phyloP scores from a whole-genome alignment of 2,113 vertebrate species.

The Solenodon paradoxus region DNA sequence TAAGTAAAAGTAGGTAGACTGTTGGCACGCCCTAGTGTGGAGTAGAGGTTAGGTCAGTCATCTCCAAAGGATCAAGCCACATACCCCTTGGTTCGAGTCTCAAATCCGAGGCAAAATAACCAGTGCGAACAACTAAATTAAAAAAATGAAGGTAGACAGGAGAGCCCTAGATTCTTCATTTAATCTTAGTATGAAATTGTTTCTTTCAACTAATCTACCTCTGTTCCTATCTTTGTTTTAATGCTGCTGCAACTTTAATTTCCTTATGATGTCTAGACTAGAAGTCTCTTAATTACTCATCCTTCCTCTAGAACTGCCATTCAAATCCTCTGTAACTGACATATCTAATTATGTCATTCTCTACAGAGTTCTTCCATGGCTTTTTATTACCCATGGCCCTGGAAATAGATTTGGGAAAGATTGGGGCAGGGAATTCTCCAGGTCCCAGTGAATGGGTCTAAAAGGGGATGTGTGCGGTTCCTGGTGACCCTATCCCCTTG shows the following conservation, averaged over 20 bases:
- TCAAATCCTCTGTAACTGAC: not conserved
- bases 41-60: too few relatives aligned
- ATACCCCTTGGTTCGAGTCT: too few relatives aligned
- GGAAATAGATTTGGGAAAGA: not conserved
- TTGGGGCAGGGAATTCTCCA: not conserved
- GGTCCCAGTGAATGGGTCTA: not conserved
- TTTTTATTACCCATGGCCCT: not conserved
- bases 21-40: too few relatives aligned
- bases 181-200: not conserved
- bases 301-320: not conserved
- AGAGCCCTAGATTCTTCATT: not conserved
- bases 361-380: not conserved
- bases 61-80: too few relatives aligned
- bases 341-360: not conserved
- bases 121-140: too few relatives aligned
- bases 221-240: not conserved
- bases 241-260: not conserved
- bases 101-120: too few relatives aligned
- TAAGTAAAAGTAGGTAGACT: not conserved
- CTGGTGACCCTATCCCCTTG: not conserved
- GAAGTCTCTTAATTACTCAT: not conserved
- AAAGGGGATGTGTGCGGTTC: not conserved
- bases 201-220: not conserved
- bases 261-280: not conserved
- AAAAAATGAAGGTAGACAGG: not conserved